These are phyloP conservation scores for Philypnodon macrostomus DNA, from an alignment of 2,797 vertebrate genomes.

Conservation along the genomic window DNA sequence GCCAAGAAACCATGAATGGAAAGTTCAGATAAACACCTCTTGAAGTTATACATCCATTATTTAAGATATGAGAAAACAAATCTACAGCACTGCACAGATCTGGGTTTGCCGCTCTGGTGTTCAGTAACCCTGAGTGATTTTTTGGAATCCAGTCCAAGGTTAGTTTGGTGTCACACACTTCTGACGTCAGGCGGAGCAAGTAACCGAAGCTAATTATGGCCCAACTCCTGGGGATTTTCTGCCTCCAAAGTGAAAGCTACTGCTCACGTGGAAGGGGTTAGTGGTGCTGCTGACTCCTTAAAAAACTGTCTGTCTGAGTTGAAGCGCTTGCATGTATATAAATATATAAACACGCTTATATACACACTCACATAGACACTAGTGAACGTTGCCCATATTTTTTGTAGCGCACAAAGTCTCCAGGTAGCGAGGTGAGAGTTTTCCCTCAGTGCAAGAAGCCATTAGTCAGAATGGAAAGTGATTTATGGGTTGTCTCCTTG, in stretches of 20 bases:
- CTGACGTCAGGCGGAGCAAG: constrained; percentile 60
- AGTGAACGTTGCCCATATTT: constrained; percentile 43
- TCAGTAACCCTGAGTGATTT: constrained; percentile 37
- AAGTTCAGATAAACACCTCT: neutral
- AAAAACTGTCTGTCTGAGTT: constrained; percentile 53
- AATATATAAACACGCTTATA: constrained; percentile 2
- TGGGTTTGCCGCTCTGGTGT: constrained; percentile 29
- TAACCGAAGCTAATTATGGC: constrained; percentile 69
- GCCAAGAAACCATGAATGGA: constrained; percentile 1
- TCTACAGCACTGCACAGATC: constrained; percentile 24
- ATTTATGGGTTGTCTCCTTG: constrained; percentile 82
- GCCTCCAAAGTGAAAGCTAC: constrained; percentile 56
- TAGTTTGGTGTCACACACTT: constrained; percentile 56
- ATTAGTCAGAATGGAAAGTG: constrained; percentile 83
- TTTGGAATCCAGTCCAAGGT: constrained; percentile 69
- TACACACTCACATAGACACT: constrained; percentile 19
- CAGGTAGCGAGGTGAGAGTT: constrained; percentile 71
- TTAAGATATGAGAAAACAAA: constrained; percentile 20
- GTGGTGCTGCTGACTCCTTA: constrained; percentile 64
- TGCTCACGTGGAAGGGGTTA: constrained; percentile 45
- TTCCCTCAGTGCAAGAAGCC: constrained; percentile 78
- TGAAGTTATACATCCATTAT: neutral
- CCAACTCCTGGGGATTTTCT: constrained; percentile 58
- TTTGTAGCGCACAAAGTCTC: constrained; percentile 67
- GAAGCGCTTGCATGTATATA: constrained; percentile 25